Evolutionary conservation across 2,113 vertebrate genomes (phyloP), one percentile per base, ranked within the genome.

Genomic region (Anhinga anhinga): DNA sequence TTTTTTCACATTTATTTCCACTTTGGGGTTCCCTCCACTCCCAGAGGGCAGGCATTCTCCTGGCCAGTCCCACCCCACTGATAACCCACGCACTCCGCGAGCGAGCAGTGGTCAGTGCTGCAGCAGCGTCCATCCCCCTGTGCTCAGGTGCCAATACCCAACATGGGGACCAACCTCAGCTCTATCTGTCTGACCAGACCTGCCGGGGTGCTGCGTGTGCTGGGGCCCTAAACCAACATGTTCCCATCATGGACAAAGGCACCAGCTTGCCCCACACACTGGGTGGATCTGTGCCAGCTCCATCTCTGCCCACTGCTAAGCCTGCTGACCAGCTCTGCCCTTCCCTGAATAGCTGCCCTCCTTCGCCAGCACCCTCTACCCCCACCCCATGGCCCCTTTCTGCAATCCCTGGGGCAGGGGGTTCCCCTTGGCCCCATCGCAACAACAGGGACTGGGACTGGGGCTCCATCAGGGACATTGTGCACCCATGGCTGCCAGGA

Each of bases 201-300:
- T 3, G 0, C 55, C 1, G 0, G 22, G 10, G 12, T 1, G 25
- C 42, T 17, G 20, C 10, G 12, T 23, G n/a, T n/a, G 50, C 32
- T 15, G 2, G 67, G 20, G 11, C 50, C 36, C n/a, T 26, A 49
- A 30, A 65, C 30, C 50, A 42, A 7, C 13, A 6, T 7, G 7
- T 71, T 82, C 17, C 18, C 36, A 27, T 42, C 6, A 0, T 30
- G 21, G 23, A n/a, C 77, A 73, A 42, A 58, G 36, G 52, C 32
- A n/a, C 30, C 69, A 30, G n/a, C 42, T 50, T 1, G 0, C 19
- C 52, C 32, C 5, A 0, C 18, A 7, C 30, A 11, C 15, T 3
- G 2, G 26, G 13, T 49, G n/a, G 21, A 61, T 27, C 40, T 29
- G 21, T 32, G 86, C 59, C 69, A 66, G 50, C 32, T 67, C 50